phyloP scores from a whole-genome alignment of 1,140 invertebrate species.

The Drosophila sturtevanti region DNA sequence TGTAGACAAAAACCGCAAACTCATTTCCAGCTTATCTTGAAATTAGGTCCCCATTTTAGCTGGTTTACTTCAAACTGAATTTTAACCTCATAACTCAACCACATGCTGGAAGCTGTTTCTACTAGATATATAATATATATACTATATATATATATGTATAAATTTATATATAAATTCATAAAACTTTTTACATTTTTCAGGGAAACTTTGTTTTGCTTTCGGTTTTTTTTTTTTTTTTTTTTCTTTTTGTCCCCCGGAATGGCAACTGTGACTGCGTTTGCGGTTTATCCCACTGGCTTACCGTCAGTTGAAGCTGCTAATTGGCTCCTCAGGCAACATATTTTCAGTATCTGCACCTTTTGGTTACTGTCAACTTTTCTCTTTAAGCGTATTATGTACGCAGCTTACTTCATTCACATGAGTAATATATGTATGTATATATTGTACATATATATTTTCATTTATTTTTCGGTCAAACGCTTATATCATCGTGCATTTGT shows the following conservation, averaged over 20 bases:
- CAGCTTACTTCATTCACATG: slow-evolving; percentile 7
- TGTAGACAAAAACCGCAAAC: neutral
- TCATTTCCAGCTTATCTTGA: slow-evolving; percentile 2
- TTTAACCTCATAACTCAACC: slow-evolving; percentile 4
- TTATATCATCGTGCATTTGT: slow-evolving; percentile 10
- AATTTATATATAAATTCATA: slow-evolving; percentile 26
- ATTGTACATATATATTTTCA: neutral
- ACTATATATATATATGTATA: neutral
- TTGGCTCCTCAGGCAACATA: slow-evolving; percentile 40
- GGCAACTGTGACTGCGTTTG: slow-evolving; percentile 7
- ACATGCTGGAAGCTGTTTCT: neutral
- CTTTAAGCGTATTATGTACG: neutral
- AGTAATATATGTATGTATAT: neutral
- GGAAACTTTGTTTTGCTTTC: neutral
- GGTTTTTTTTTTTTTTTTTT: slow-evolving; percentile 10
- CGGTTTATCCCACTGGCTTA: slow-evolving; percentile 41
- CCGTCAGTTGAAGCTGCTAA: slow-evolving; percentile 44
- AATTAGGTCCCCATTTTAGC: neutral
- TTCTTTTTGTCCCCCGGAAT: neutral
- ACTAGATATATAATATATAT: neutral
- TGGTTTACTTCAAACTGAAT: slow-evolving; percentile 3
- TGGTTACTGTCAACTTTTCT: slow-evolving; percentile 4
- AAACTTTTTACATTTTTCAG: slow-evolving; percentile 43
- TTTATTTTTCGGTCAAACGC: neutral
- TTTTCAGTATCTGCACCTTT: neutral